A percentile compares a stretch with the other conserved stretches of the same genome.
Evolutionary conservation across 2,113 vertebrate genomes (phyloP).

Genomic region (Phylloscopus whistleri): DNA sequence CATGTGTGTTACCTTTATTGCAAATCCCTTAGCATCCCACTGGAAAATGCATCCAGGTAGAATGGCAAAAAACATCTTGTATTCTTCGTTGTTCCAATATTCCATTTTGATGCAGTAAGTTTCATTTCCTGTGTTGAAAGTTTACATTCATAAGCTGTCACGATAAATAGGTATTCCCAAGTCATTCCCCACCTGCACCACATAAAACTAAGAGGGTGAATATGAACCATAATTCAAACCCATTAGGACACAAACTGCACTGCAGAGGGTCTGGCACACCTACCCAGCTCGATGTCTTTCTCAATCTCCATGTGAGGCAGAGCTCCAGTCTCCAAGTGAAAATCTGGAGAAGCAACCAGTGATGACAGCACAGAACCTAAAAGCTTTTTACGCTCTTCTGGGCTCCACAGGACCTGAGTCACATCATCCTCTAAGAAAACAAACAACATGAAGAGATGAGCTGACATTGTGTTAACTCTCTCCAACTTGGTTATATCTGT

Average conservation of each 20-base stretch:
- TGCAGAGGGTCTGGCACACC: neutral
- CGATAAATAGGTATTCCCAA: neutral
- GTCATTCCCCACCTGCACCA: neutral
- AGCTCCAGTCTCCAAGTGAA: conserved; percentile 58
- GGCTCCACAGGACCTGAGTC: conserved; percentile 44
- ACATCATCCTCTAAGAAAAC: conserved; percentile 2
- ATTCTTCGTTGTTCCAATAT: conserved; percentile 61
- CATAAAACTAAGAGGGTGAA: neutral
- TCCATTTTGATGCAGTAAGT: conserved; percentile 71
- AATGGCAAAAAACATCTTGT: conserved; percentile 69
- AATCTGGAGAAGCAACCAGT: conserved; percentile 42
- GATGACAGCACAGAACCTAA: conserved; percentile 61
- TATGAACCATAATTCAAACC: neutral
- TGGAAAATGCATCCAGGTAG: neutral
- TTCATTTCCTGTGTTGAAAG: conserved; percentile 65
- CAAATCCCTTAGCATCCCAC: conserved; percentile 46
- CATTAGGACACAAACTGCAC: neutral
- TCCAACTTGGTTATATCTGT: neutral
- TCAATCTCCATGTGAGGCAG: conserved; percentile 70
- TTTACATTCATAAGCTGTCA: neutral
- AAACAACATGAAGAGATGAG: neutral
- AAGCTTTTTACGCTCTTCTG: conserved; percentile 63
- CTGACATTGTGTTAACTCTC: neutral
- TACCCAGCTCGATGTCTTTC: conserved; percentile 69
- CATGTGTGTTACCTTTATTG: conserved; percentile 69